Conservation (phyloP, 2,797 vertebrate genomes). For the Sciurus vulgaris region DNA sequence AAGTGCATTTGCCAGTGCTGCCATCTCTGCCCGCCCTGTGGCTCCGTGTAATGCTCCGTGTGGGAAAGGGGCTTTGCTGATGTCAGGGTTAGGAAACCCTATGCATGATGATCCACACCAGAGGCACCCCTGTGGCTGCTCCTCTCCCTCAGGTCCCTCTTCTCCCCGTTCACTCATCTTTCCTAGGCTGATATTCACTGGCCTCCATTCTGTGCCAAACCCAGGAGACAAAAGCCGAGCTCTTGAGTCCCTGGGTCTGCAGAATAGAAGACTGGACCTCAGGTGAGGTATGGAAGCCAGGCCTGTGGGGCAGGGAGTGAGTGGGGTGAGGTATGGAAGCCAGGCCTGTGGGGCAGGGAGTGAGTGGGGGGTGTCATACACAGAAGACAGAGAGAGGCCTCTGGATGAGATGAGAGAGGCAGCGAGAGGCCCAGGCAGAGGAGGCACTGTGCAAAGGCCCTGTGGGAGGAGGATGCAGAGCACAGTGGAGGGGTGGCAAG, state of each 20-base stretch:
- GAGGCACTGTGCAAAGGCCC: not conserved
- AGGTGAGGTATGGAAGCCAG: fast-evolving
- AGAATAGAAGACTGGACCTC: not conserved
- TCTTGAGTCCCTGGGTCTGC: not conserved
- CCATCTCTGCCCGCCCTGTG: not conserved
- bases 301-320: no score
- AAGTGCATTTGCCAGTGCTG: no score
- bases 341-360: not conserved
- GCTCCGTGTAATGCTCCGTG: not conserved
- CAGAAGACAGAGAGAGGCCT: not conserved
- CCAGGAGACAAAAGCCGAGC: not conserved
- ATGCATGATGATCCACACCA: not conserved
- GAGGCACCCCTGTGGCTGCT: fast-evolving
- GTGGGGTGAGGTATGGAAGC: no score
- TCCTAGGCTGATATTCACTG: not conserved
- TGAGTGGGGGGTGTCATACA: not conserved
- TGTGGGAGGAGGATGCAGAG: not conserved
- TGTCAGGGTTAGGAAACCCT: not conserved
- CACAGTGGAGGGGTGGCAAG: fast-evolving
- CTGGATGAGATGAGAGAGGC: not conserved
- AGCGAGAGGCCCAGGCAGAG: not conserved
- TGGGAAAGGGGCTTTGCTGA: not conserved
- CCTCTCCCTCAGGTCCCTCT: not conserved
- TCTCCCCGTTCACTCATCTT: not conserved
- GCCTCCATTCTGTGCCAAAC: not conserved